Conservation (phyloP, 2,113 vertebrate genomes). For the Paralichthys olivaceus region DNA sequence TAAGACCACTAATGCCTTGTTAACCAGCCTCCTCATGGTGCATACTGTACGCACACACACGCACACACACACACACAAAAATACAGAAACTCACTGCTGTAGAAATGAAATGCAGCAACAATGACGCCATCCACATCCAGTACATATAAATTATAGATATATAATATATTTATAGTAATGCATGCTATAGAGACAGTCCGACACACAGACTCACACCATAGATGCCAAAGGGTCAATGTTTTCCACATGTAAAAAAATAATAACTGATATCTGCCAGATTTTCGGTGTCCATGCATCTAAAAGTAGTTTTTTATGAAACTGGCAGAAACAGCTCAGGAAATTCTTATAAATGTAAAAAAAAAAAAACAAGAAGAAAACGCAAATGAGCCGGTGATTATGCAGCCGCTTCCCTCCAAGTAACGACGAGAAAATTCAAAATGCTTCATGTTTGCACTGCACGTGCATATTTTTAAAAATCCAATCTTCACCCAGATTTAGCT, state of each 20-base stretch:
- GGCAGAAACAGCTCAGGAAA: constrained; percentile 4
- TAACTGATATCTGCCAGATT: background rate
- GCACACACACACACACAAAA: constrained; percentile 1
- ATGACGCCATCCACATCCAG: background rate
- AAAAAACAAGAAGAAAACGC: background rate
- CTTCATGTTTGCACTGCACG: constrained; percentile 11
- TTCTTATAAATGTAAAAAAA: background rate
- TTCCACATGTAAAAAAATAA: background rate
- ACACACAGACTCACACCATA: too few relatives aligned
- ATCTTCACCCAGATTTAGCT: constrained; percentile 9
- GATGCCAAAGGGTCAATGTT: too few relatives aligned
- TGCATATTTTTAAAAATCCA: constrained; percentile 35
- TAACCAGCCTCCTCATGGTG: constrained; percentile 37
- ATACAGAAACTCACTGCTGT: constrained; percentile 4
- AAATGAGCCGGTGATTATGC: constrained; percentile 54
- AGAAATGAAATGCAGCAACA: background rate
- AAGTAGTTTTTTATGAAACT: background rate
- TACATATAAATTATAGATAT: background rate
- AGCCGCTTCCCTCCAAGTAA: background rate
- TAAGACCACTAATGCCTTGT: constrained; percentile 56
- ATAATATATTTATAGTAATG: background rate
- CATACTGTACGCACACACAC: background rate
- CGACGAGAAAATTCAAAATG: background rate
- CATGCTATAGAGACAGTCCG: background rate
- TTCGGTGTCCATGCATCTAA: background rate